Conservation (phyloP, 2,113 vertebrate species). For the Accipiter virgatus region DNA sequence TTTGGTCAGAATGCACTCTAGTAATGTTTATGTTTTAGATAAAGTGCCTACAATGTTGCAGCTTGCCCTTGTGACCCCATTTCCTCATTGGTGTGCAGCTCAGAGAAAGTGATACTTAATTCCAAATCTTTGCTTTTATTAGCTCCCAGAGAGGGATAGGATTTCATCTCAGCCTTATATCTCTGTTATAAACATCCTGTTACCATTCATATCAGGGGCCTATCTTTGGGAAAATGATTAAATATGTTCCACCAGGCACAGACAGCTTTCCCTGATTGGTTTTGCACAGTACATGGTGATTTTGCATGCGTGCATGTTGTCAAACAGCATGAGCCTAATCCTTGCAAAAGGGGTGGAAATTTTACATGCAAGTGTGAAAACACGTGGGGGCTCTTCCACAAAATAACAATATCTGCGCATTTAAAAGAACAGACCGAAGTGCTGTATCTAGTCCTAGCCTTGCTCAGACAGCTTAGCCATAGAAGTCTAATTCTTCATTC, state of each 20-base stretch:
- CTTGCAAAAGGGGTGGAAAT: neutral
- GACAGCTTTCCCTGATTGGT: neutral
- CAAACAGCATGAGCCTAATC: neutral
- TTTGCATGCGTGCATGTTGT: neutral
- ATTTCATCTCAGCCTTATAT: conserved; percentile 78
- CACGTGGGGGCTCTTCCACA: accelerated
- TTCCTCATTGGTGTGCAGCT: conserved; percentile 78
- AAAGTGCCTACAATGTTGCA: conserved; percentile 82
- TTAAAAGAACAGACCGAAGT: neutral
- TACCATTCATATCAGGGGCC: conserved; percentile 73
- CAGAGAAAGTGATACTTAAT: conserved; percentile 82
- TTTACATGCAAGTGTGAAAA: neutral
- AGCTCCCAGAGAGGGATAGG: conserved; percentile 72
- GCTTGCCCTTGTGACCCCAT: conserved; percentile 79
- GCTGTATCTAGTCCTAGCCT: neutral
- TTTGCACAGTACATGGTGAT: neutral
- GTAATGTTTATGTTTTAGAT: conserved; percentile 86
- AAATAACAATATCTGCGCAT: neutral
- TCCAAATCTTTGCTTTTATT: conserved; percentile 81
- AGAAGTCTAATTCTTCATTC: neutral
- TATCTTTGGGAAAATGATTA: conserved; percentile 74
- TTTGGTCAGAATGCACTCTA: conserved; percentile 83
- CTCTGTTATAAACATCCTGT: conserved; percentile 82
- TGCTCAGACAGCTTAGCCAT: neutral
- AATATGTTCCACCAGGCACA: conserved; percentile 58